Percentiles rank a stretch among this genome's conserved stretches.
These are phyloP conservation scores for Anarsia innoxiella DNA, from an alignment of 2,888 invertebrate genomes.

Conservation along the genomic window DNA sequence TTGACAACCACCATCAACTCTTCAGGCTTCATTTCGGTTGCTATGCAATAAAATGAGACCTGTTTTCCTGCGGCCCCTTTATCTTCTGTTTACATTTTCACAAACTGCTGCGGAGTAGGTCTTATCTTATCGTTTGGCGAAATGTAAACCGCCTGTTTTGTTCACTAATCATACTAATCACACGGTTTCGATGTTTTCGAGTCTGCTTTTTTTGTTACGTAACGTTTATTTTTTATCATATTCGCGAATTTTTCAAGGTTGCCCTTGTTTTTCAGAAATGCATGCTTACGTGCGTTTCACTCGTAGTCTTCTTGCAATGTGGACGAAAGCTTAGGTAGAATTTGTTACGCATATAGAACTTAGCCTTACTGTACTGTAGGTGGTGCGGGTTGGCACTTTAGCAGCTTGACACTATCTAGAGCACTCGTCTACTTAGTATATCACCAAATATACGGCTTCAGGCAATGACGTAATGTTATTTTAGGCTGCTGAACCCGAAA, in stretches of 20 bases:
- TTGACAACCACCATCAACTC: too few species aligned
- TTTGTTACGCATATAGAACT: too few species aligned
- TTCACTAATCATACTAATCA: constrained; percentile 9
- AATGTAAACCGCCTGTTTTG: constrained; percentile 15
- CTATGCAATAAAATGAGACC: constrained; percentile 1
- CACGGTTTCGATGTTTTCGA: constrained; percentile 6
- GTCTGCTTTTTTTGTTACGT: constrained; percentile 6
- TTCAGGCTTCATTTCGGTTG: constrained; percentile 1
- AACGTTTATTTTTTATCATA: not conserved
- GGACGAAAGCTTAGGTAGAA: too few species aligned
- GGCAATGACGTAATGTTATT: too few species aligned
- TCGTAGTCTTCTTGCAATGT: too few species aligned
- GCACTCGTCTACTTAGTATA: too few species aligned
- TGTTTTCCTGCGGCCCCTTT: constrained; percentile 10
- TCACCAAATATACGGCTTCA: too few species aligned
- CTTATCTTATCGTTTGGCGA: constrained; percentile 17
- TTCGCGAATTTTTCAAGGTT: constrained; percentile 3
- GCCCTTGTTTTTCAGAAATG: not conserved
- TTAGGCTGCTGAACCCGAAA: too few species aligned
- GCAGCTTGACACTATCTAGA: too few species aligned
- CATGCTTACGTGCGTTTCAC: not conserved
- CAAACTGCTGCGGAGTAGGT: constrained; percentile 15
- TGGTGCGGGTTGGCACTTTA: too few species aligned
- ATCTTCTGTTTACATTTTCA: constrained; percentile 18
- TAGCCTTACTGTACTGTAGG: too few species aligned